Percentiles rank a stretch among this genome's conserved stretches.
These are phyloP conservation scores for Hippocampus abdominalis DNA, from an alignment of 2,113 vertebrate genomes.

Conservation along the genomic window DNA sequence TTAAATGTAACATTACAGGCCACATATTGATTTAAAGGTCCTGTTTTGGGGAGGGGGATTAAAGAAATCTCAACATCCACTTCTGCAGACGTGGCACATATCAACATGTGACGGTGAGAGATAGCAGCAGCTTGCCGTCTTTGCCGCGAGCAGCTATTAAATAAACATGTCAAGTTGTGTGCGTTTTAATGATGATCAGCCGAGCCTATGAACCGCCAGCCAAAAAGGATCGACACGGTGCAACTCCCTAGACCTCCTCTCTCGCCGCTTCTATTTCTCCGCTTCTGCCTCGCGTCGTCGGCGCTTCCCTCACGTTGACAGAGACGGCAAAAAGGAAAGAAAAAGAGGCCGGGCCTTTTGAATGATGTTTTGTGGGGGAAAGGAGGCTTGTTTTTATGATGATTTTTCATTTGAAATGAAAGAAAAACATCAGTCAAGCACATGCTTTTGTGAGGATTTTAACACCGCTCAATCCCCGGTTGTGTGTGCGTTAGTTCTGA, in stretches of 20 bases:
- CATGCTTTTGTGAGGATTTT: slow-evolving; percentile 54
- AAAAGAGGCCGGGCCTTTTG: slow-evolving; percentile 62
- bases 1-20: slow-evolving; percentile 16
- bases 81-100: slow-evolving; percentile 57
- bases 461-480: slow-evolving; percentile 59
- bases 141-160: slow-evolving; percentile 73
- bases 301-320: slow-evolving; percentile 64
- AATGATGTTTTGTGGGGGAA: slow-evolving; percentile 42
- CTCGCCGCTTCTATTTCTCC: slow-evolving; percentile 25
- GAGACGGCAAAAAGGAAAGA: slow-evolving; percentile 64
- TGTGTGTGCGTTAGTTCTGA: slow-evolving; percentile 64
- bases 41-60: slow-evolving; percentile 2
- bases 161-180: slow-evolving; percentile 76
- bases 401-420: slow-evolving; percentile 68
- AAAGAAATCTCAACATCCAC: slow-evolving; percentile 41
- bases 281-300: slow-evolving; percentile 48
- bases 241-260: slow-evolving; percentile 70
- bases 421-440: slow-evolving; percentile 68
- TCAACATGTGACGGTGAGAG: slow-evolving; percentile 70
- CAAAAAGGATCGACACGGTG: slow-evolving; percentile 67
- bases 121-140: slow-evolving; percentile 73
- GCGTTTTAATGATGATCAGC: slow-evolving; percentile 73
- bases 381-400: slow-evolving; percentile 56
- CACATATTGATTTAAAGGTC: slow-evolving; percentile 35
- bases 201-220: slow-evolving; percentile 68